A percentile compares a stretch with the other conserved stretches of the same genome.
These are phyloP conservation scores for Hippocampus guttulatus DNA, from an alignment of 2,113 vertebrate genomes.

Conservation along the genomic window DNA sequence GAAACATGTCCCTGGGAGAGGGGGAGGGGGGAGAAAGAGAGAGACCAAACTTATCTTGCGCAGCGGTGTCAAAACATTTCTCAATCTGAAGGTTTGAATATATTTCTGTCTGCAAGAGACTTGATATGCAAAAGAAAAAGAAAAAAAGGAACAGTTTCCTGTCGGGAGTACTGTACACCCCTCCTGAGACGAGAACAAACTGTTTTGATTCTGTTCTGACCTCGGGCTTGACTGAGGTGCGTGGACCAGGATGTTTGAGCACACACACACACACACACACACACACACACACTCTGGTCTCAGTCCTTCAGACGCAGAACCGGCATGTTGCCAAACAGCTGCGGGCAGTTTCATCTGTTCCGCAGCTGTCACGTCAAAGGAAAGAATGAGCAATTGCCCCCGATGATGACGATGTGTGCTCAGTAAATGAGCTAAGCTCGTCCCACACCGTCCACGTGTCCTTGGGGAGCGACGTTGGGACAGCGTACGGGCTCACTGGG, in stretches of 20 bases:
- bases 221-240: constrained; percentile 12
- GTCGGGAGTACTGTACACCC: constrained; percentile 2
- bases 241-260: constrained; percentile 21
- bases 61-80: constrained; percentile 63
- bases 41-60: constrained; percentile 57
- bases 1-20: constrained; percentile 60
- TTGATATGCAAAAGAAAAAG: constrained; percentile 24
- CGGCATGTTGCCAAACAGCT: constrained; percentile 49
- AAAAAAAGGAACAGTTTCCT: constrained; percentile 25
- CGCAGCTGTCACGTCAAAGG: constrained; percentile 49
- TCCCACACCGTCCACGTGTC: constrained; percentile 9
- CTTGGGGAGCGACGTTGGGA: constrained; percentile 29
- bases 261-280: constrained; percentile 6
- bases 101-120: constrained; percentile 35
- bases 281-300: background rate
- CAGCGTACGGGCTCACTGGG: constrained; percentile 6
- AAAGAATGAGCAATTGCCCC: constrained; percentile 39
- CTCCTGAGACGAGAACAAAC: constrained; percentile 19
- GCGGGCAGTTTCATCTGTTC: constrained; percentile 34
- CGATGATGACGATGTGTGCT: constrained; percentile 27
- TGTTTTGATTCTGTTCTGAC: constrained; percentile 20
- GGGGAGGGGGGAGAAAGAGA: constrained; percentile 20
- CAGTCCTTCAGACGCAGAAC: constrained; percentile 38
- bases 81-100: constrained; percentile 48
- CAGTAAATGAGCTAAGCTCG: constrained; percentile 43